Base-by-base conservation (phyloP, 2,888 invertebrate species). In the Mythimna lalbum region DNA sequence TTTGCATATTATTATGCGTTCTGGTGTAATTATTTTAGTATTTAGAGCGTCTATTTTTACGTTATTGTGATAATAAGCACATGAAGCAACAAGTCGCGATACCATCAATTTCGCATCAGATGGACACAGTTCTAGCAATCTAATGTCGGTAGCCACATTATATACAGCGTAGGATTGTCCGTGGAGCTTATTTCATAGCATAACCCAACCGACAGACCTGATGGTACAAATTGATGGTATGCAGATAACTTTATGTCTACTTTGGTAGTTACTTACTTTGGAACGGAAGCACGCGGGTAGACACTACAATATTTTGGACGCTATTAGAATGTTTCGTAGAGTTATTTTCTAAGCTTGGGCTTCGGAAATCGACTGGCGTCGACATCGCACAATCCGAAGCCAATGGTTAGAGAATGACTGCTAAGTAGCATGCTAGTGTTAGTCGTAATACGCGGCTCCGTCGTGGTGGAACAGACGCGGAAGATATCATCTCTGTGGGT, bases 61-160 rank as follows among this genome's bases (percentile, higher is more conserved):
- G 7, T 67, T 62, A 53, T 59, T 50, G 63, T 27, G 52, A 57
- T 63, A 63, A 50, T 50, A 59, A 65, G 69, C 70, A 68, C 63
- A 59, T 68, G 49, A 62, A 63, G 68, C 67, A 80, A 69, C 75
- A 75, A 65, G 65, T 73, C 69, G 39, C 47, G 27, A 70, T 74
- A 76, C 73, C 63, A 84, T 70, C 66, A 75, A 62, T 67, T 69
- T 59, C 70, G 23, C 43, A 73, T 67, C 72, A 67, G 57, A 33
- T 61, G 57, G 65, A 69, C 69, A 67, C 55, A 60, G 64, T 69
- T 73, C 78, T 84, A 81, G 81, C 78, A 73, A 61, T 70, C 71
- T 82, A 81, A 72, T 81, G 70, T 73, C 39, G 60, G 31, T 69
- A 79, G 77, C 83, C 72, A 74, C 73, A 73, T 52, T 83, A 82